Conservation (phyloP, 2,113 vertebrate genomes). For the Procapra przewalskii region DNA sequence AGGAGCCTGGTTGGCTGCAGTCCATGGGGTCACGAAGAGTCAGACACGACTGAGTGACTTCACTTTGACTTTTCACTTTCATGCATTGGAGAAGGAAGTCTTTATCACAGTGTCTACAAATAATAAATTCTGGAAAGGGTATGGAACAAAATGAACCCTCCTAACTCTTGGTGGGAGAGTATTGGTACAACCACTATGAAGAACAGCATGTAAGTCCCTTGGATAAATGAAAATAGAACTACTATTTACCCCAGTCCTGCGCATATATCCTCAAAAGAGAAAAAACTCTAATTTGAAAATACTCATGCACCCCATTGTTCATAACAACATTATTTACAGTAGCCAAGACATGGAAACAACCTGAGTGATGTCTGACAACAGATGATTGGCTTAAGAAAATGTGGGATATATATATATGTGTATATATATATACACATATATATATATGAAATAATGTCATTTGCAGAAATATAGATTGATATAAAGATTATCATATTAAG, state of each 20-base stretch:
- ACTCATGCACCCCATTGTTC: not conserved
- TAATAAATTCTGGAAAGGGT: not conserved
- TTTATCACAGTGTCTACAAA: not conserved
- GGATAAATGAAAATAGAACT: not conserved
- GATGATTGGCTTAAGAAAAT: not conserved
- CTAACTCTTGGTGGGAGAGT: not conserved
- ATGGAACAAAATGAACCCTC: not conserved
- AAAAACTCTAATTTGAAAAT: not conserved
- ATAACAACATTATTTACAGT: not conserved
- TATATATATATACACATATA: not conserved
- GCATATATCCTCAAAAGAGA: not conserved
- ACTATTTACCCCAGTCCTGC: not conserved
- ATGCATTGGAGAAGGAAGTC: no score
- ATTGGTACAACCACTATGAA: not conserved
- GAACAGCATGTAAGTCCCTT: not conserved
- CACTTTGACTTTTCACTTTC: no score
- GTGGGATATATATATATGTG: not conserved
- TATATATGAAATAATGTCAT: not conserved
- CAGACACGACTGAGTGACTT: no score
- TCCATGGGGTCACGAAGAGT: no score
- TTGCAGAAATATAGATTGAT: not conserved
- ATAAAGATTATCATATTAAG: not conserved
- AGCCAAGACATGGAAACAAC: not conserved
- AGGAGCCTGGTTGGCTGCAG: no score
- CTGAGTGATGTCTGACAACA: not conserved